Percentiles rank a stretch among this genome's conserved stretches.
phyloP scores from a whole-genome alignment of 2,888 invertebrate genomes.

The Apamea anceps region DNA sequence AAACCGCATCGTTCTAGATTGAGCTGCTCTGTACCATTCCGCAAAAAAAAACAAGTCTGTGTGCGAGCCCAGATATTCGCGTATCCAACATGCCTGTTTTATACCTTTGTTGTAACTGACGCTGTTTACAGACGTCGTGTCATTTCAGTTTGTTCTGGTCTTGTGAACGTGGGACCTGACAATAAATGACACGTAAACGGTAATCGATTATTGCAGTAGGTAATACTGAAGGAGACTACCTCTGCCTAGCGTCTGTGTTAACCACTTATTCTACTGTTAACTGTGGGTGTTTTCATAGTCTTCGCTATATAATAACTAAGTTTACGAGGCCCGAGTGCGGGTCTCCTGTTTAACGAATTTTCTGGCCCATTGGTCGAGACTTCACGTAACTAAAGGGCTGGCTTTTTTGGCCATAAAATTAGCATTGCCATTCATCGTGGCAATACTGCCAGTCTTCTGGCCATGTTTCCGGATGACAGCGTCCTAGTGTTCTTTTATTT shows the following conservation, averaged over 20 bases:
- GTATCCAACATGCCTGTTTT: slow-evolving; percentile 22
- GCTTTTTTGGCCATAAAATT: not conserved
- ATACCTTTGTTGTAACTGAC: slow-evolving; percentile 23
- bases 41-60: slow-evolving; percentile 47
- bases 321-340: not conserved
- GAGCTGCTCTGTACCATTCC: slow-evolving; percentile 32
- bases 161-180: not conserved
- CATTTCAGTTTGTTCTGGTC: slow-evolving; percentile 19
- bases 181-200: not conserved
- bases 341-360: not conserved
- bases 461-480: not conserved
- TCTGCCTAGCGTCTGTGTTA: no score
- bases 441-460: not conserved
- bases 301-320: not conserved
- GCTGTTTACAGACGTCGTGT: slow-evolving; percentile 2
- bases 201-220: not conserved
- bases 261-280: not conserved
- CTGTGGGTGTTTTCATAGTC: not conserved
- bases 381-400: not conserved
- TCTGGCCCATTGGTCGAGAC: not conserved
- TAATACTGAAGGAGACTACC: not conserved
- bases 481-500: not conserved
- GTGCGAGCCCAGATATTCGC: slow-evolving; percentile 36
- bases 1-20: slow-evolving; percentile 43
- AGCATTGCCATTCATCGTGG: no score